Evolutionary conservation across 2,113 vertebrate species (phyloP).

Genomic region (Cricetomys ansorgei): DNA sequence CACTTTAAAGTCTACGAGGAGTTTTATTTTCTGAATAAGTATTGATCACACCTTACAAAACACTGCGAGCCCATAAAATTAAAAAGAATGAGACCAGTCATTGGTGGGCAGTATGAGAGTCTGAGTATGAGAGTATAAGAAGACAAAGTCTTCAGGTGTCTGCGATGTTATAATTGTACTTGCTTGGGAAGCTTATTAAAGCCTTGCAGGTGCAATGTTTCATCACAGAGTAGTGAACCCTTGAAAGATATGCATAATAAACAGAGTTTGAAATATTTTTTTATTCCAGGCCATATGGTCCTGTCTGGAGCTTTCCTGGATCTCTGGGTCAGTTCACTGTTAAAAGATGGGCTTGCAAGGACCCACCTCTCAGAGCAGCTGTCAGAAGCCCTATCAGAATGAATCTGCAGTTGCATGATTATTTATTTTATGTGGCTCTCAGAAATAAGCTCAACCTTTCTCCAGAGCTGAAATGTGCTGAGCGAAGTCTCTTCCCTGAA

Average conservation of each 20-base stretch:
- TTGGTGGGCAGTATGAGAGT: slow-evolving; percentile 60
- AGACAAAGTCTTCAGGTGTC: slow-evolving; percentile 69
- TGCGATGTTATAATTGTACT: slow-evolving; percentile 79
- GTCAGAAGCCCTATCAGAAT: slow-evolving; percentile 78
- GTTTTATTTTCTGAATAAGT: slow-evolving; percentile 83
- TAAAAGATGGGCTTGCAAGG: slow-evolving; percentile 73
- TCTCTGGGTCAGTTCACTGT: slow-evolving; percentile 80
- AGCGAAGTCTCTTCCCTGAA: slow-evolving; percentile 80
- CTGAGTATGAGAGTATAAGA: slow-evolving; percentile 59
- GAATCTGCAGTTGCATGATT: slow-evolving; percentile 80
- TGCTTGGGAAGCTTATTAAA: slow-evolving; percentile 80
- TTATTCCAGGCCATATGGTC: slow-evolving; percentile 73
- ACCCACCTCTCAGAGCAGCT: slow-evolving; percentile 78
- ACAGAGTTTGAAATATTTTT: slow-evolving; percentile 76
- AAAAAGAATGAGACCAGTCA: slow-evolving; percentile 80
- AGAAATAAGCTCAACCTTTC: slow-evolving; percentile 59
- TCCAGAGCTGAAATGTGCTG: slow-evolving; percentile 79
- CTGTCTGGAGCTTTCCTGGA: slow-evolving; percentile 70
- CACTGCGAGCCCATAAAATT: slow-evolving; percentile 80
- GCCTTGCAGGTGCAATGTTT: slow-evolving; percentile 78
- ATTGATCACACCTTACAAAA: slow-evolving; percentile 81
- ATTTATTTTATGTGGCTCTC: slow-evolving; percentile 75
- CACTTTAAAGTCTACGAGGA: slow-evolving; percentile 70
- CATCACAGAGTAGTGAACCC: slow-evolving; percentile 74
- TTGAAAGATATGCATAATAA: slow-evolving; percentile 80